Evolutionary conservation across 2,888 invertebrate genomes (phyloP).

Genomic region (Rhingia rostrata): DNA sequence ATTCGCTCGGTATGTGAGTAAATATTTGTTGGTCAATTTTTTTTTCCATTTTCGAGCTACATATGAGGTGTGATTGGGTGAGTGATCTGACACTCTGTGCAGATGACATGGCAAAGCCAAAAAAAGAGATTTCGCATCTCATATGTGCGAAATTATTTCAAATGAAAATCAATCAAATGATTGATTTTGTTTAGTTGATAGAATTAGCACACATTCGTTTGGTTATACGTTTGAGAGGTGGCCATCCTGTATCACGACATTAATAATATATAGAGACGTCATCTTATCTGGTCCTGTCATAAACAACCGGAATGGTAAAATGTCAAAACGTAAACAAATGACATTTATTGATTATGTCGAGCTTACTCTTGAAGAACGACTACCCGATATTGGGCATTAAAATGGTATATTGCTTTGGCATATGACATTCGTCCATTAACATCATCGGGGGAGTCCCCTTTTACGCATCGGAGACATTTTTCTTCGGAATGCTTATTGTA

Average conservation of each 20-base stretch:
- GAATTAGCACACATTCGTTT: neutral
- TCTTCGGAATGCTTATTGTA: too few relatives aligned
- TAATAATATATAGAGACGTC: neutral
- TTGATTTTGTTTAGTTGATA: constrained; percentile 18
- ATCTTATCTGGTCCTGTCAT: neutral
- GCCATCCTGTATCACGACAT: neutral
- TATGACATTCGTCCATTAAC: neutral
- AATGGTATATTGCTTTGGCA: neutral
- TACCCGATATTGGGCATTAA: neutral
- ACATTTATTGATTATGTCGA: constrained; percentile 13
- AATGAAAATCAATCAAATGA: constrained; percentile 7
- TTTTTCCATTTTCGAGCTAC: too few relatives aligned
- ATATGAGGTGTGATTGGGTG: neutral
- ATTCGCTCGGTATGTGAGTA: constrained; percentile 24
- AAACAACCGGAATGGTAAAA: constrained; percentile 4
- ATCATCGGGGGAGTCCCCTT: neutral
- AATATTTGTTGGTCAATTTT: constrained; percentile 4
- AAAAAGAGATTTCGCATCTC: neutral
- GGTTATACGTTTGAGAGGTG: neutral
- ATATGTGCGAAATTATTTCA: neutral
- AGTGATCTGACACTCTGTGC: too few relatives aligned
- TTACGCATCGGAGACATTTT: too few relatives aligned
- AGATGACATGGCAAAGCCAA: constrained; percentile 22
- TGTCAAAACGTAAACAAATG: constrained; percentile 32
- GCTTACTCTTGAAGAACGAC: constrained; percentile 8